Percentiles rank a stretch among this genome's conserved stretches.
These are phyloP conservation scores for Trissoscelio sp. DNA, from an alignment of 2,888 invertebrate genomes.

Conservation along the genomic window DNA sequence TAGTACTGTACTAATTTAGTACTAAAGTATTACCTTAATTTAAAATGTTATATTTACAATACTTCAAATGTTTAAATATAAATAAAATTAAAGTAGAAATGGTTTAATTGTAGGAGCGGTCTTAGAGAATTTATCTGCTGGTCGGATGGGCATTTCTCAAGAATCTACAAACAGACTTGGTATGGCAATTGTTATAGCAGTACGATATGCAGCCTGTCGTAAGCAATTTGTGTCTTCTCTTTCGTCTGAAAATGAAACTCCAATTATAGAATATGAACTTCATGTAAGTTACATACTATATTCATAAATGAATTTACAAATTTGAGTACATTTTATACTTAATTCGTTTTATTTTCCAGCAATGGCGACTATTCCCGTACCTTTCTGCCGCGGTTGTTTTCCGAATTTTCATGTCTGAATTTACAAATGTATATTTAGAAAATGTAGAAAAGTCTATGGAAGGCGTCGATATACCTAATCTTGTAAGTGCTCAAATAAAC, in stretches of 20 bases:
- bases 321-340: no score
- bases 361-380: conserved; percentile 92
- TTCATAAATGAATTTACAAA: no score
- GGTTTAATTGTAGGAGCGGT: conserved; percentile 86
- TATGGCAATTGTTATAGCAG: conserved; percentile 90
- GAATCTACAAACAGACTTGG: conserved; percentile 88
- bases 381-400: conserved; percentile 89
- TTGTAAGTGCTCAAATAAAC: conserved; percentile 74
- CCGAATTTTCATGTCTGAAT: conserved; percentile 87
- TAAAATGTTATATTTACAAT: no score
- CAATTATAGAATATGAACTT: conserved; percentile 92
- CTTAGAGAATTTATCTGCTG: conserved; percentile 93
- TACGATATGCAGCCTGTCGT: conserved; percentile 91
- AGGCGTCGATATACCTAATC: conserved; percentile 78
- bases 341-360: conserved; percentile 84
- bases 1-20: no score
- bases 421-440: conserved; percentile 87
- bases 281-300: conserved; percentile 86
- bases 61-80: no score
- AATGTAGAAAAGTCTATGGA: conserved; percentile 87
- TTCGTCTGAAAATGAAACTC: conserved; percentile 85
- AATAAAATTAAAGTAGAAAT: no score
- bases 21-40: no score
- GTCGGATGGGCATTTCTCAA: conserved; percentile 90
- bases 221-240: conserved; percentile 88